Base-by-base conservation (phyloP, 2,888 invertebrate genomes). In the Drosophila hamatofila region DNA sequence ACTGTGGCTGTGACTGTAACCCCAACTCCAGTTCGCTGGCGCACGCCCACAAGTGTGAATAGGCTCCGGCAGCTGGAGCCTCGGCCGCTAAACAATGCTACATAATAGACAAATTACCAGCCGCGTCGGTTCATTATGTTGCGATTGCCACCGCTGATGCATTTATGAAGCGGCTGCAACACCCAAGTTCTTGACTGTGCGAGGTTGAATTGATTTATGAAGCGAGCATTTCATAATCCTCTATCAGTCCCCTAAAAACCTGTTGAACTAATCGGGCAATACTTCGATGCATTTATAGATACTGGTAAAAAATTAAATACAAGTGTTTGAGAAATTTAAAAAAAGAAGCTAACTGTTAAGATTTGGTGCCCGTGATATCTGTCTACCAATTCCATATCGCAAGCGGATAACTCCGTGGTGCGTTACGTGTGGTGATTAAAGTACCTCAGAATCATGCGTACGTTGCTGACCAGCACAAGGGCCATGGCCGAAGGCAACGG, bases 271-370 rank as follows among this genome's bases (percentile, higher is more conserved):
- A 80, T 77, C 77, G 74, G 51, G 41, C 21, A 48, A 39, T 60
- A 59, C 25, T 73, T 16, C 0, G 18, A 75, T 69, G 62, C 78
- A 81, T 72, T 77, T 72, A 78, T 75, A 69, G 76, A 78, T 82
- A 61, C 56, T 61, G 62, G 54, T 30, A 35, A 6, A 42, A 35
- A 68, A 60, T 64, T 70, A 70, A 57, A n/a, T 16, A 55, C 63
- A 59, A 57, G 56, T 12, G 14, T 18, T 8, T 42, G 49, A 60
- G 51, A 68, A 71, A 81, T 75, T 65, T n/a, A n/a, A 72, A 51
- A 51, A 57, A 75, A 85, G 83, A 72, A 84, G 86, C 85, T 89
- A 90, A 84, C 89, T 89, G 83, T 88, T 76, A 80, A 82, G 85
- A 89, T 86, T 91, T 85, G 72, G 71, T 60, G 46, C 3, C 21